Conservation (phyloP, 2,888 invertebrate genomes). For the Lagria hirta region DNA sequence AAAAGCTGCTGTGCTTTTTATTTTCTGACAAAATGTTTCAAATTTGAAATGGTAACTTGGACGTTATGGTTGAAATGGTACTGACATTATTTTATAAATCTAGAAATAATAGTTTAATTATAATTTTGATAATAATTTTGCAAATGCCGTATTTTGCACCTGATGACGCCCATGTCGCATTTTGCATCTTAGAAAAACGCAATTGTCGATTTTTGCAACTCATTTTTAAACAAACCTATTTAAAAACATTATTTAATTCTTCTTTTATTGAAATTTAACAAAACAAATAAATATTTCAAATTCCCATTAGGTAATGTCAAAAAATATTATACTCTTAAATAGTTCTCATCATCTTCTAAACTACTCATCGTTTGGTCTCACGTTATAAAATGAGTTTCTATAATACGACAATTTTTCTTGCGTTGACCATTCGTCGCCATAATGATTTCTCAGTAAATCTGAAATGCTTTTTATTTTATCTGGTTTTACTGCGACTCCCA, state of each 20-base stretch:
- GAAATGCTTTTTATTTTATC: not conserved
- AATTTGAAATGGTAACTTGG: too few relatives aligned
- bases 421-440: not conserved
- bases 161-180: too few relatives aligned
- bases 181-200: not conserved
- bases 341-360: not conserved
- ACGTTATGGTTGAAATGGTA: too few relatives aligned
- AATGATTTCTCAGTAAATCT: not conserved
- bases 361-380: not conserved
- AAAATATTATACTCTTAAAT: not conserved
- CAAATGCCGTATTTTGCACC: too few relatives aligned
- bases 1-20: too few relatives aligned
- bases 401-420: not conserved
- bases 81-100: too few relatives aligned
- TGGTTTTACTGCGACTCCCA: not conserved
- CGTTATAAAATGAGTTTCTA: not conserved
- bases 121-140: too few relatives aligned
- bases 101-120: too few relatives aligned
- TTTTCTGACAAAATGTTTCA: too few relatives aligned
- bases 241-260: too few relatives aligned
- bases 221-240: not conserved
- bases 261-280: not conserved
- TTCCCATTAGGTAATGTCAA: not conserved
- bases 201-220: not conserved
- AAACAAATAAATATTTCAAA: not conserved